These are phyloP conservation scores for Pyxicephalus adspersus DNA, from an alignment of 2,113 vertebrate species.

Conservation along the genomic window DNA sequence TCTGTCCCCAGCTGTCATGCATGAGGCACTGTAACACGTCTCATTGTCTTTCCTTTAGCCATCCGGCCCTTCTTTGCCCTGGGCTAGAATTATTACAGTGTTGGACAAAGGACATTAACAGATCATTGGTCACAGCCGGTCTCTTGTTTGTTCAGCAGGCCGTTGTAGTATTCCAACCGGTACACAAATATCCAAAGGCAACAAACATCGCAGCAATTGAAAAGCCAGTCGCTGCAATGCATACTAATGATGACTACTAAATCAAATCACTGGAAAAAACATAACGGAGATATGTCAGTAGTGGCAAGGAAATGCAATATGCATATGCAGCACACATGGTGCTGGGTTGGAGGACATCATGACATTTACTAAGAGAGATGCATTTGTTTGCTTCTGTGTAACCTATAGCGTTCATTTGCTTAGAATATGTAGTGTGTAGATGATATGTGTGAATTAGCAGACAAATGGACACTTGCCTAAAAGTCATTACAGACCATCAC, in stretches of 20 bases:
- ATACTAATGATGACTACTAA: slow-evolving; percentile 22
- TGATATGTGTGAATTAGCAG: no score
- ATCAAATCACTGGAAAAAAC: not conserved
- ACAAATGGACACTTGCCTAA: no score
- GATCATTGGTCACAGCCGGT: slow-evolving; percentile 37
- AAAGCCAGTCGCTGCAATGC: not conserved
- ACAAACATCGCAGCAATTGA: slow-evolving; percentile 16
- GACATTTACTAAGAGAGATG: not conserved
- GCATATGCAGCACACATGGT: not conserved
- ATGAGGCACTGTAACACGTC: not conserved
- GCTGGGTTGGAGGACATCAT: no score
- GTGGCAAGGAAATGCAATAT: not conserved
- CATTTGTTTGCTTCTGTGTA: not conserved
- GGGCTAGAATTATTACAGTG: slow-evolving; percentile 24
- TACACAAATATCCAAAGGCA: slow-evolving; percentile 43
- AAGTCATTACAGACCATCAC: no score
- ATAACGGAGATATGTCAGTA: not conserved
- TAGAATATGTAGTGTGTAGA: no score
- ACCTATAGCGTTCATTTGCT: no score
- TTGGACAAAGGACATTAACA: slow-evolving; percentile 38
- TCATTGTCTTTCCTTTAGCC: slow-evolving; percentile 27
- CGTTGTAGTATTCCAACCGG: not conserved
- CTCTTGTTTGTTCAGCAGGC: slow-evolving; percentile 26
- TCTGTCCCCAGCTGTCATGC: not conserved
- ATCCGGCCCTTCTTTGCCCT: not conserved